Base-by-base conservation (phyloP, 2,888 invertebrate species). In the Spicauda simplicius region DNA sequence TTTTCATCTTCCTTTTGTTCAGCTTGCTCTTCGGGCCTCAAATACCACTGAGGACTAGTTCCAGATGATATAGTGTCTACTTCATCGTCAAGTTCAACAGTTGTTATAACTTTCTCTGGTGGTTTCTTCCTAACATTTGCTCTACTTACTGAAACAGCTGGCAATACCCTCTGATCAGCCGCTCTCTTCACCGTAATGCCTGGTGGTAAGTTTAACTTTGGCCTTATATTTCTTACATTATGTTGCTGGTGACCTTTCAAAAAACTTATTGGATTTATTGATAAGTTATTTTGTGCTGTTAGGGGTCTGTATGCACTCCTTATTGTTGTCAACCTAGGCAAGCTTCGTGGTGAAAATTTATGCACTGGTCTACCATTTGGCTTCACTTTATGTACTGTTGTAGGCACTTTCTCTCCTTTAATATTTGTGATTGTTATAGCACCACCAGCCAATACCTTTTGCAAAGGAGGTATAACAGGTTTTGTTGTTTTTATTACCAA, bases 1-100 rank as follows among this genome's bases (percentile, higher is more conserved):
- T 50, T 33, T 16, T 25, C 57, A 11, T 61, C 18, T 30, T 58
- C 63, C 16, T 64, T 70, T 69, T 33, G 14, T 33, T 55, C 30
- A 16, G 18, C 48, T 41, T 79, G 79, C 61, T 91, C 86, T 73
- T 92, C 91, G n/a, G 93, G 92, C 65, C 85, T 83, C 63, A 91
- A 64, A 68, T 92, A 93, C 92, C 92, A 92, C 71, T 86, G 86
- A 19, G 86, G 92, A 57, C 81, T 79, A 16, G 77, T 69, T 53
- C 73, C 70, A 16, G 76, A 65, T 52, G 75, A 52, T 54, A 76
- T 61, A 12, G 78, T 50, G 7, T 71, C 68, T 19, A 88, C 87
- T 73, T 93, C 91, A 78, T 91, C 90, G 77, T 92, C 92, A 55
- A 92, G 76, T 64, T 91, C 87, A 6, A 91, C 88, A 61, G 87